phyloP scores from a whole-genome alignment of 2,888 invertebrate species.

The Plemyria rubiginata region DNA sequence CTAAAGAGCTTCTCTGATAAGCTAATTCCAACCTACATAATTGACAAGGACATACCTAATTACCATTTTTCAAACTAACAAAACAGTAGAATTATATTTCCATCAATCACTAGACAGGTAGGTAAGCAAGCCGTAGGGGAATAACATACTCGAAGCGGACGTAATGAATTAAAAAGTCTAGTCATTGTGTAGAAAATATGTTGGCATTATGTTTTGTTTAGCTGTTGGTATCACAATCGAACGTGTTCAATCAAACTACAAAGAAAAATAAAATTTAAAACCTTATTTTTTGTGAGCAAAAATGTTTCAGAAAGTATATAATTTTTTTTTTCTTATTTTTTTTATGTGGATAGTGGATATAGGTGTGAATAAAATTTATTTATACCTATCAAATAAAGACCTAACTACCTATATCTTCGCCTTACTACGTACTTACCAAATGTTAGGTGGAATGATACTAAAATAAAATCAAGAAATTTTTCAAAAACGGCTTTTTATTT shows the following conservation, averaged over 20 bases:
- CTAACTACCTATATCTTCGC: too few species aligned
- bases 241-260: not conserved
- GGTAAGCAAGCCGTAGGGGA: slow-evolving; percentile 15
- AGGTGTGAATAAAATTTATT: too few species aligned
- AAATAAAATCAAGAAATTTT: slow-evolving; percentile 8
- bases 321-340: too few species aligned
- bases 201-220: not conserved
- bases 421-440: too few species aligned
- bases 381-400: too few species aligned
- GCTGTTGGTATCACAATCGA: not conserved
- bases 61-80: slow-evolving; percentile 22
- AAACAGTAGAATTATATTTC: slow-evolving; percentile 14
- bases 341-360: too few species aligned
- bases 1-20: not conserved
- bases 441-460: not conserved
- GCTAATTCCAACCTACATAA: not conserved
- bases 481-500: slow-evolving; percentile 12
- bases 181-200: slow-evolving; percentile 8
- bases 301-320: too few species aligned
- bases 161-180: slow-evolving; percentile 12
- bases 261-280: not conserved
- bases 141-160: slow-evolving; percentile 23
- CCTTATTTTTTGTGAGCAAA: too few species aligned
- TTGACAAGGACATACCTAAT: slow-evolving; percentile 7
- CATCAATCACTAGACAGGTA: slow-evolving; percentile 19